phyloP scores from a whole-genome alignment of 2,888 invertebrate species.

The Exocentrus adspersus region DNA sequence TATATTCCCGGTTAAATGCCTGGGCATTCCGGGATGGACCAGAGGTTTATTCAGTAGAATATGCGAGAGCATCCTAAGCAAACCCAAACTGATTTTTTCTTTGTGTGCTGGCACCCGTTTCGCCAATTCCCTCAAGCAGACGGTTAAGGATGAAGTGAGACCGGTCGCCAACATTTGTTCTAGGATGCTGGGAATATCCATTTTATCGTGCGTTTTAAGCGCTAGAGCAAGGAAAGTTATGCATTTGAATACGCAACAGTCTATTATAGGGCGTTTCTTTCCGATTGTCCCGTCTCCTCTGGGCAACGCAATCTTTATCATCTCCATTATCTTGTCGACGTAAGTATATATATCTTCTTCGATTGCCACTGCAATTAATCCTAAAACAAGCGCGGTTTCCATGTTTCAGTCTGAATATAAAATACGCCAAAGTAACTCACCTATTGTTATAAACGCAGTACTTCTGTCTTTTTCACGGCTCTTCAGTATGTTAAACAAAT shows the following conservation, averaged over 20 bases:
- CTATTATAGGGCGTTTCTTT: constrained; percentile 79
- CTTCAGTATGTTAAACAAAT: constrained; percentile 79
- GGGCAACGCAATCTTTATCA: constrained; percentile 68
- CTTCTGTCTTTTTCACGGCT: constrained; percentile 87
- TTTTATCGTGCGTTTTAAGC: constrained; percentile 77
- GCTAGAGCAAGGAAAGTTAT: constrained; percentile 91
- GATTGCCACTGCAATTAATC: constrained; percentile 87
- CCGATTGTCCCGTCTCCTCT: constrained; percentile 78
- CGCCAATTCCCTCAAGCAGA: constrained; percentile 90
- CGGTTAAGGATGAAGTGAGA: constrained; percentile 88
- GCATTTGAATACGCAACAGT: constrained; percentile 93
- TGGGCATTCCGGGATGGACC: constrained; percentile 82
- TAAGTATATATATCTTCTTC: constrained; percentile 82
- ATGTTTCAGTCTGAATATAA: neutral
- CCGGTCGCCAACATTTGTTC: constrained; percentile 95
- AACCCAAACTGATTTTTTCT: constrained; percentile 90
- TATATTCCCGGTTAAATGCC: constrained; percentile 66
- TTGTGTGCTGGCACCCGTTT: constrained; percentile 86
- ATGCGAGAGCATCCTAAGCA: constrained; percentile 90
- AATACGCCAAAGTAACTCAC: no score
- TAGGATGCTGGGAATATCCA: constrained; percentile 84
- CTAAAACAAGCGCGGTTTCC: constrained; percentile 30
- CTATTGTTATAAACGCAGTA: constrained; percentile 89
- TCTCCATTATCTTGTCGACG: constrained; percentile 86
- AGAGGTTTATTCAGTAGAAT: constrained; percentile 90